Percentiles rank a stretch among this genome's conserved stretches.
Conservation (phyloP, 1,140 invertebrate genomes). For the Eupeodes corollae region DNA sequence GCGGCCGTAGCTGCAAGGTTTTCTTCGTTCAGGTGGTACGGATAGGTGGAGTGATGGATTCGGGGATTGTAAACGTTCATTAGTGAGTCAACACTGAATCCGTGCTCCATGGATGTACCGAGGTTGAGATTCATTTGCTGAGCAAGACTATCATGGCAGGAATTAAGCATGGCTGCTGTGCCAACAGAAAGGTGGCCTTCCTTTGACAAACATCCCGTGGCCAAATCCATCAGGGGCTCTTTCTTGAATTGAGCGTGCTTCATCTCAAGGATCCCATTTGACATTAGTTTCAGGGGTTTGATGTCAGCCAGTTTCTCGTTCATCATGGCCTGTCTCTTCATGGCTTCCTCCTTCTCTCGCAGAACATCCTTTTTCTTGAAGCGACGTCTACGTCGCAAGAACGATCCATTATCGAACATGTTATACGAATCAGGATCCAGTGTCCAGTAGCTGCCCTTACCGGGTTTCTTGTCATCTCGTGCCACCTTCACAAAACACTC, state of each 20-base stretch:
- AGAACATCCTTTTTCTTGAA: slow-evolving; percentile 95
- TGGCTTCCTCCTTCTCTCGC: slow-evolving; percentile 74
- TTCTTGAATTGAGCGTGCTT: slow-evolving; percentile 31
- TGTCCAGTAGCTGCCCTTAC: slow-evolving; percentile 97
- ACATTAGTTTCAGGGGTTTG: slow-evolving; percentile 35
- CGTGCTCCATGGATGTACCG: slow-evolving; percentile 27
- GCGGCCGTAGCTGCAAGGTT: slow-evolving; percentile 11
- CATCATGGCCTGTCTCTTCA: slow-evolving; percentile 55
- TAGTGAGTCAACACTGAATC: slow-evolving; percentile 35
- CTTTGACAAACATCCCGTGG: slow-evolving; percentile 11
- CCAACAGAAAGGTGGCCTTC: slow-evolving; percentile 21
- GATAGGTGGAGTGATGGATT: slow-evolving; percentile 36
- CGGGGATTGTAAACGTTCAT: slow-evolving; percentile 38
- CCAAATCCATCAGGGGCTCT: slow-evolving; percentile 31
- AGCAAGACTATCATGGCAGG: slow-evolving; percentile 34
- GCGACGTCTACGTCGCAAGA: slow-evolving; percentile 74
- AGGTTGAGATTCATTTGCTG: slow-evolving; percentile 33
- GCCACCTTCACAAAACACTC: slow-evolving; percentile 98
- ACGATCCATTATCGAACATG: slow-evolving; percentile 98
- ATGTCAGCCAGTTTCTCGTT: slow-evolving; percentile 37
- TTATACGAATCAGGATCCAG: slow-evolving; percentile 92
- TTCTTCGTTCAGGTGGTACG: slow-evolving; percentile 35
- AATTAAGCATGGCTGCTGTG: slow-evolving; percentile 29
- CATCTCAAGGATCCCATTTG: slow-evolving; percentile 31
- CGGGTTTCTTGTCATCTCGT: slow-evolving; percentile 83